Evolutionary conservation across 2,888 invertebrate genomes (phyloP).

Genomic region (Brachynemurus nebulosus): DNA sequence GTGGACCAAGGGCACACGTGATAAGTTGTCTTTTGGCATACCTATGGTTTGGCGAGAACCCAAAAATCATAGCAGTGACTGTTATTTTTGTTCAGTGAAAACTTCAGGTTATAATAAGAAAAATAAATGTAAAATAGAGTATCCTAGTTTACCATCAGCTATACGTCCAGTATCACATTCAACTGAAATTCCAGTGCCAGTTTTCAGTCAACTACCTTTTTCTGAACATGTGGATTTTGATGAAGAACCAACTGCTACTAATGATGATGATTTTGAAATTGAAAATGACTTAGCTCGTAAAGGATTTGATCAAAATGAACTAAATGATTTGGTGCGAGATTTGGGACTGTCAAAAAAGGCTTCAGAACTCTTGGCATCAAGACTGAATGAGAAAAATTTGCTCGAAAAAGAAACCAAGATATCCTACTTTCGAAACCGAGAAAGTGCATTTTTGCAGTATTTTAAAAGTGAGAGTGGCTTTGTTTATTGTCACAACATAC

Average conservation of each 20-base stretch:
- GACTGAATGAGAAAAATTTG: conserved; percentile 15
- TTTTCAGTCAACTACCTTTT: conserved; percentile 3
- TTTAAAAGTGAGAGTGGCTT: conserved; percentile 17
- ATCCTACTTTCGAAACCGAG: conserved; percentile 10
- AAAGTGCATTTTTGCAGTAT: conserved; percentile 14
- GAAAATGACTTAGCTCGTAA: conserved; percentile 3
- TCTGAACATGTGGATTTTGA: background rate
- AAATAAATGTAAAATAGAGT: background rate
- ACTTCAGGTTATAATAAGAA: background rate
- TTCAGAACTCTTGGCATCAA: conserved; percentile 13
- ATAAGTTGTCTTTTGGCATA: conserved; percentile 1
- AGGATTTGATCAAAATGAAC: conserved; percentile 10
- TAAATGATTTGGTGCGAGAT: conserved; percentile 16
- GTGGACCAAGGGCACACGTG: conserved; percentile 13
- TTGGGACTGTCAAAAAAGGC: conserved; percentile 14
- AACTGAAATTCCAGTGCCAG: conserved; percentile 2
- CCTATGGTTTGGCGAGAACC: conserved; percentile 14
- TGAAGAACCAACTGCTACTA: background rate
- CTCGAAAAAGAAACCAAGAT: conserved; percentile 10
- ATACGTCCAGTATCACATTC: background rate
- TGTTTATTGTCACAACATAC: conserved; percentile 18
- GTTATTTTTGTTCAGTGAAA: background rate
- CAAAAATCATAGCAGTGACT: conserved; percentile 8
- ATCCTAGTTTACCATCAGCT: background rate
- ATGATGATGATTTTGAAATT: conserved; percentile 4